Base-by-base conservation (phyloP, 64 coral and sea anemone genomes). In the Montipora sp. region DNA sequence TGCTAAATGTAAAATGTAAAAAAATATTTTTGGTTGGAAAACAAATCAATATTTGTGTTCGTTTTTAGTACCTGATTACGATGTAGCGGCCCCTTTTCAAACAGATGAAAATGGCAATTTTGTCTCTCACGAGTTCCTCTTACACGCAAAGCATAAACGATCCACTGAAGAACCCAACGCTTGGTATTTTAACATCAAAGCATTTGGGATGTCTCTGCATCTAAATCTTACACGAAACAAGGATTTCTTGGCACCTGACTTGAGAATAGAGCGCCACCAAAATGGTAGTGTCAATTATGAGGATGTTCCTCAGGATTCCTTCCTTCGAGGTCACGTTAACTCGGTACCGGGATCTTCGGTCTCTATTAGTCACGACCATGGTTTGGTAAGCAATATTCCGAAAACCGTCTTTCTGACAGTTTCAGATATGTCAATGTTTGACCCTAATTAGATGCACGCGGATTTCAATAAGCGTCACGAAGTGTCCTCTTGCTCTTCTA, bases 111-210 rank as follows among this genome's bases (percentile, higher is more conserved):
- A 22, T 18, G 87, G 87, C 10, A 70, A 73, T 21, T 94, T 90
- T 90, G 58, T 90, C 8, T 90, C 87, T 45, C 83, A 94, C 23
- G 66, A 84, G 58, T 73, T 94, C 8, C 59, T 90, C 36, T 22
- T 57, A 15, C 93, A 90, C 55, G 80, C 47, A 2, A 90, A 78
- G 47, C 53, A 77, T 19, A 94, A 72, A 68, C 72, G 93, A 71
- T 59, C 65, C 53, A 73, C 59, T 20, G 88, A 79, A 24, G 77
- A 90, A 1, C 73, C 93, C 0, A 63, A 22, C 44, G 18, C 83
- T 36, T 94, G 87, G 93, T 94, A 90, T 23, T 94, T 84, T 44
- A 90, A 85, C n/a, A 59, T 94, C 47, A 84, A 94, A 55, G 88
- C 93, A 5, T 94, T 94, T 13, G 93, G 88, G 15, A 55, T 84